Base-by-base conservation (phyloP, 2,888 invertebrate genomes). In the Drosophila nr. fundita region DNA sequence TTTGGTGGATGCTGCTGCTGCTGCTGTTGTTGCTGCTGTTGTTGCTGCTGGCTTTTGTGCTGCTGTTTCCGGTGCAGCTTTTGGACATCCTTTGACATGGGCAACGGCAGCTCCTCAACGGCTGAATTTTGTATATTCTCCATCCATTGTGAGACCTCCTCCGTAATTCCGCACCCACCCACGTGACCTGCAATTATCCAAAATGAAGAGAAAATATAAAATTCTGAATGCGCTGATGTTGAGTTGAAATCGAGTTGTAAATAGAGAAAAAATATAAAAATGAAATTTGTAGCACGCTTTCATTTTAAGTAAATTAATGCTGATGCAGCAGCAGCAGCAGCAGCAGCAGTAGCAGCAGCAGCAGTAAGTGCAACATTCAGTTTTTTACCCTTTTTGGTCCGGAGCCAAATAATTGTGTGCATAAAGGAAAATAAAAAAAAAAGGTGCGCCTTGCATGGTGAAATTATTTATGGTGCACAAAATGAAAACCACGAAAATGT, bases 101-200 rank as follows among this genome's bases (percentile, higher is more conserved):
- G 91, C 68, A 87, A 87, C 36, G 91, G 91, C 70, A 91, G 76
- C 50, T 95, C 95, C 73, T 95, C 95, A 48, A 95, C 95, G 18
- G 94, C 96, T 4, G 96, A 96, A 94, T 96, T 96, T 93, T 98
- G 98, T 83, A 99, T 95, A 83, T 95, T 95, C 89, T 98, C 96
- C 98, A 99, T 98, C 98, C 98, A 98, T 90, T 97, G 96, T 80
- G 96, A 95, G 76, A 97, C 95, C 83, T 97, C 97, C 81, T 97
- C 97, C 50, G 96, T 97, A 83, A 97, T 96, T 64, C 98, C 98
- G 92, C 98, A 98, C 34, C 98, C 98, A 64, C 96, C 96, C 54
- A 96, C 95, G 93, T 97, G 97, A 90, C 97, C 98, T 97, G 92
- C 73, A 91, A 85, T 72, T 63, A 78, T 76, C 73, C 58, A 53